Conservation (phyloP, 2,888 invertebrate genomes). For the Drosophila pseudotakahashii region DNA sequence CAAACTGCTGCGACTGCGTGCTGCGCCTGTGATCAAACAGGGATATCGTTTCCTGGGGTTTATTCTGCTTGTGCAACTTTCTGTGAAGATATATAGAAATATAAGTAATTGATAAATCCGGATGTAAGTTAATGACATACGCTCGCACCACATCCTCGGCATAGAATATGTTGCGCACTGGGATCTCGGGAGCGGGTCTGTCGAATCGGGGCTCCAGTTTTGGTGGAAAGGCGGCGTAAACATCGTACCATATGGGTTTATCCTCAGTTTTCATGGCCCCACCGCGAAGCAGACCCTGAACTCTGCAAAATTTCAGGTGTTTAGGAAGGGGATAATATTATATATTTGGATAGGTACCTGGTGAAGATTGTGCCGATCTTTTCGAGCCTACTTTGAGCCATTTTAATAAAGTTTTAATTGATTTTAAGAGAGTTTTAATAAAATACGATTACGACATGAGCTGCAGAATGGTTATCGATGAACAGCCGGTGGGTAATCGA, state of each 20-base stretch:
- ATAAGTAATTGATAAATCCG: neutral
- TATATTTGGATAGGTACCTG: constrained; percentile 84
- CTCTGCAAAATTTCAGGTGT: constrained; percentile 82
- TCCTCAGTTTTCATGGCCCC: constrained; percentile 93
- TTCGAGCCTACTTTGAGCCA: constrained; percentile 90
- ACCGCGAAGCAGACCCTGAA: constrained; percentile 90
- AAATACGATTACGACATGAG: constrained; percentile 69
- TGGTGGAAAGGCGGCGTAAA: constrained; percentile 96
- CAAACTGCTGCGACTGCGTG: constrained; percentile 86
- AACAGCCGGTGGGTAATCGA: neutral
- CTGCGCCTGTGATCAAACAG: constrained; percentile 83
- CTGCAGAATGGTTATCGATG: neutral
- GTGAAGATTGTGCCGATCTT: constrained; percentile 90
- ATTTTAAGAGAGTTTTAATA: constrained; percentile 21
- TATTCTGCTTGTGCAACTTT: constrained; percentile 87
- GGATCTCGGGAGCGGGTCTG: constrained; percentile 87
- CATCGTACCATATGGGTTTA: constrained; percentile 96
- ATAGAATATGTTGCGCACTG: constrained; percentile 90
- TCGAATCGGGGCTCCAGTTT: constrained; percentile 91
- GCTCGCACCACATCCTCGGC: constrained; percentile 93
- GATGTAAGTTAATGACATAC: constrained; percentile 85
- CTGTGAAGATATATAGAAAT: constrained; percentile 82
- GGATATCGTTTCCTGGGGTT: constrained; percentile 86
- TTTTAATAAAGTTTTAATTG: constrained; percentile 70
- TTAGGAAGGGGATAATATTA: fast-evolving